These are phyloP conservation scores for Aspidoscelis tigris DNA, from an alignment of 2,113 vertebrate genomes.

Conservation along the genomic window DNA sequence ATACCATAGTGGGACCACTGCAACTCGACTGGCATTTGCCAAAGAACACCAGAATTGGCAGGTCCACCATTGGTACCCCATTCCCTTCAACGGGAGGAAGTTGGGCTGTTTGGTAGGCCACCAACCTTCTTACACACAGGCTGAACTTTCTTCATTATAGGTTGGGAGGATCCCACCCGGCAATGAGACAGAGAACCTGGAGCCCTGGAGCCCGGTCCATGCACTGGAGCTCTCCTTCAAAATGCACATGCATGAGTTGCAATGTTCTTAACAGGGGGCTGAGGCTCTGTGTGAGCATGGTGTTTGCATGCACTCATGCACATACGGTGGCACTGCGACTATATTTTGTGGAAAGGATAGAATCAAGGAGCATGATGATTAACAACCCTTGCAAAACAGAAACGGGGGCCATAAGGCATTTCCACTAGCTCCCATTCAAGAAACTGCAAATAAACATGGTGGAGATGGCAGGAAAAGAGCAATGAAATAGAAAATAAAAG, in stretches of 20 bases:
- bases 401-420: conserved; percentile 37
- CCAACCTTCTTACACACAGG: background rate
- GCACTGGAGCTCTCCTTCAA: background rate
- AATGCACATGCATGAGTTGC: background rate
- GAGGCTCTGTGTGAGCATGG: background rate
- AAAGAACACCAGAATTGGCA: too few relatives aligned
- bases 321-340: background rate
- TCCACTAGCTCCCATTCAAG: conserved; percentile 37
- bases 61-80: background rate
- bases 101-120: background rate
- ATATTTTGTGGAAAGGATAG: background rate
- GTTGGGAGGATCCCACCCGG: background rate
- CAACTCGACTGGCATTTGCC: too few relatives aligned
- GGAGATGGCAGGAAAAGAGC: conserved; percentile 48
- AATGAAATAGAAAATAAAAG: conserved; percentile 54
- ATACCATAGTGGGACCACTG: too few relatives aligned
- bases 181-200: background rate
- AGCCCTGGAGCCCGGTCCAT: background rate
- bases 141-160: background rate
- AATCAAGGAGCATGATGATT: background rate
- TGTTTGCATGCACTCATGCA: background rate
- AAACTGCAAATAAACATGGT: conserved; percentile 51
- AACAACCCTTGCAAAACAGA: conserved; percentile 24
- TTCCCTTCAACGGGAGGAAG: background rate
- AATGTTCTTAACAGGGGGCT: too few relatives aligned